These are phyloP conservation scores for Narcine bancroftii DNA, from an alignment of 2,113 vertebrate genomes.

Conservation along the genomic window DNA sequence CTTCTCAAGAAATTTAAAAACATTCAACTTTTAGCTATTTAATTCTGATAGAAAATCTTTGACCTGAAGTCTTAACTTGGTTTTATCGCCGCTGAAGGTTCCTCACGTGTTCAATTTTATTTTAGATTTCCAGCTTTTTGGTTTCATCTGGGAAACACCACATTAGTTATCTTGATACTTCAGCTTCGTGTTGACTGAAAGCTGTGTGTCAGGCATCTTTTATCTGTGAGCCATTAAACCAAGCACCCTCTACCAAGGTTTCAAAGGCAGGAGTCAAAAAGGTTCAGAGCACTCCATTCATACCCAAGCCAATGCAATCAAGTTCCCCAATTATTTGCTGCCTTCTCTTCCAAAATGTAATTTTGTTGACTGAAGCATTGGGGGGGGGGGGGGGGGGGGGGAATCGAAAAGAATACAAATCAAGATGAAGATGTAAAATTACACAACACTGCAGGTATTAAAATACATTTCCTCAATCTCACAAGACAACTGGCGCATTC, in stretches of 20 bases:
- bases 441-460: background rate
- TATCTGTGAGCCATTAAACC: background rate
- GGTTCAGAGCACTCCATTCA: background rate
- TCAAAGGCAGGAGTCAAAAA: background rate
- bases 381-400: too few species aligned
- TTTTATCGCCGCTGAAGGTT: too few species aligned
- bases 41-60: too few species aligned
- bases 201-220: too few species aligned
- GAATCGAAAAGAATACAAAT: background rate
- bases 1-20: too few species aligned
- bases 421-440: background rate
- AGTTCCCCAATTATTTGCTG: background rate
- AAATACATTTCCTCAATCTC: background rate
- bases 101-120: too few species aligned
- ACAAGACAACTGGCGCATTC: background rate
- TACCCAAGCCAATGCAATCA: background rate
- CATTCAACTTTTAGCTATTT: too few species aligned
- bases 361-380: background rate
- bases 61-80: too few species aligned
- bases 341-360: background rate
- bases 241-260: background rate
- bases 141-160: background rate
- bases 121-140: too few species aligned
- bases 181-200: background rate
- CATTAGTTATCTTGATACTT: background rate